A percentile compares a stretch with the other conserved stretches of the same genome.
Evolutionary conservation across 2,113 vertebrate genomes (phyloP).

Genomic region (Ceyx melanurus): DNA sequence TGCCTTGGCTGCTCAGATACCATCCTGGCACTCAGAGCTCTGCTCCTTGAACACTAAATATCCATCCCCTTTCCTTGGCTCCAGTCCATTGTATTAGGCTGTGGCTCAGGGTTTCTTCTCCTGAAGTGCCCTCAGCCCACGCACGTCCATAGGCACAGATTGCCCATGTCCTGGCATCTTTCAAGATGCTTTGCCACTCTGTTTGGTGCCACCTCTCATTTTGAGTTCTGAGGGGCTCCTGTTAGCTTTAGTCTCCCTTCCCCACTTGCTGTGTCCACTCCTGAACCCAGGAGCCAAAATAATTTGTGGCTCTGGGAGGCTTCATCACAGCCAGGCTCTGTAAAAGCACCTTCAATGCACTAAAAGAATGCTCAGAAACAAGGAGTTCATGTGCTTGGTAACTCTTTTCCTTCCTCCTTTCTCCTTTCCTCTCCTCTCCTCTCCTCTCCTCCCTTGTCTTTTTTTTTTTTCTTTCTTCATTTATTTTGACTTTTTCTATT

Average conservation of each 20-base stretch:
- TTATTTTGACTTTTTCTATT: not conserved
- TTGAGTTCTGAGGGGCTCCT: not conserved
- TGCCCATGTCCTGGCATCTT: not conserved
- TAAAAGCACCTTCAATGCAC: not conserved
- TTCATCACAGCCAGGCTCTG: not conserved
- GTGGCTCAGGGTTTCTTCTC: not conserved
- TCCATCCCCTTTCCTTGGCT: not conserved
- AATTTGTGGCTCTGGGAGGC: not conserved
- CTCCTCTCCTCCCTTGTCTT: too few species aligned
- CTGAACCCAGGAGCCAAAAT: not conserved
- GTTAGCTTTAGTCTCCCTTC: not conserved
- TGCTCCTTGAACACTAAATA: not conserved
- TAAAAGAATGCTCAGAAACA: not conserved
- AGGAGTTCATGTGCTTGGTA: not conserved
- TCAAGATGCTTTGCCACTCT: not conserved
- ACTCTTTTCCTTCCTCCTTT: not conserved
- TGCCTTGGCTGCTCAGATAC: not conserved
- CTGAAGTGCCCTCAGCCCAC: not conserved
- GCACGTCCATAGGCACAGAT: fast-evolving
- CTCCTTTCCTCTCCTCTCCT: too few species aligned
- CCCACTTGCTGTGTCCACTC: not conserved
- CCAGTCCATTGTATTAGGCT: not conserved
- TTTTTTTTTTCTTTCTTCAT: not conserved
- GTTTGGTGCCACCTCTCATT: not conserved
- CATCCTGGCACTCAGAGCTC: not conserved